Evolutionary conservation across 2,888 invertebrate species (phyloP), one percentile per base, ranked within the genome.

Genomic region (Brenthis daphne): DNA sequence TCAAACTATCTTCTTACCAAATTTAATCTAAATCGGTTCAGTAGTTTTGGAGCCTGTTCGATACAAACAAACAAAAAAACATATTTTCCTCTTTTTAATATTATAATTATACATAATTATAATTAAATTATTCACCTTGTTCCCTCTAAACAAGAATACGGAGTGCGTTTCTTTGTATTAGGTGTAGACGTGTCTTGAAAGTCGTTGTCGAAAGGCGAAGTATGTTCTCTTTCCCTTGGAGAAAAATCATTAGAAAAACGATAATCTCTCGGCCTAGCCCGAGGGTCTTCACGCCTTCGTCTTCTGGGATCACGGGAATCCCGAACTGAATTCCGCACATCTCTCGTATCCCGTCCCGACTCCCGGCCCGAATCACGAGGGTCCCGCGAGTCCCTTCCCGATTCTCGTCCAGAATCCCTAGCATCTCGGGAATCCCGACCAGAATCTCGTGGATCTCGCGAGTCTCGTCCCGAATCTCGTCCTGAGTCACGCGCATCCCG

Each of bases 211-310:
- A 95, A 95, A 0, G 94, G 95, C 57, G 94, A 94, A 33, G 87
- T 84, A 65, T 92, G 93, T 14, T 90, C 91, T 8, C 88, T 79
- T 8, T 92, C 92, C 14, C 93, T 83, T 33, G 94, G 94, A 0
- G 94, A 93, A 82, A 95, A 95, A 80, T 95, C 95, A 76, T 93
- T 94, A 20, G 95, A 95, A 82, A 95, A 94, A 54, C 94, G 83
- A 68, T 93, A 93, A 72, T 86, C 80, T 13, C 82, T 70, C 65
- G 79, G 73, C 57, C 77, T 74, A 57, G 76, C 68, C 1, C 78
- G 74, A 13, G 77, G 73, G 1, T 76, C 76, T 16, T 85, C 80
- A 20, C 81, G 73, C 56, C 78, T 69, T 54, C 77, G 74, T 1
- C 79, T 75, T n/a, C 77, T 74, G 20, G 79, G 76, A 24, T 80